Conservation (phyloP, 1,140 invertebrate genomes). For the Drusus annulatus region DNA sequence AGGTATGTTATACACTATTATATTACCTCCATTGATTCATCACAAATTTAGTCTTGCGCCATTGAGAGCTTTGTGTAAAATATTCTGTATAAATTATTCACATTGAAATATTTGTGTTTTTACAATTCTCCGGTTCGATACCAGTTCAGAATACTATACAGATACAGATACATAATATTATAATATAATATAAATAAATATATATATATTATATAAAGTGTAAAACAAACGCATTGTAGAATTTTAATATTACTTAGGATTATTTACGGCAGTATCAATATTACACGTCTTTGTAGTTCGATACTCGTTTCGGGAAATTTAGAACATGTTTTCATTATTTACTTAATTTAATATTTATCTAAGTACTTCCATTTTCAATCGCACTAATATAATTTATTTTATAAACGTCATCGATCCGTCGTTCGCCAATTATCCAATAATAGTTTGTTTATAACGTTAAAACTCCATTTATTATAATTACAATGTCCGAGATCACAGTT, state of each 20-base stretch:
- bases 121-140: slow-evolving; percentile 1
- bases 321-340: slow-evolving; percentile 58
- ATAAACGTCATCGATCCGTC: slow-evolving; percentile 48
- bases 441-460: slow-evolving; percentile 29
- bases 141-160: slow-evolving; percentile 12
- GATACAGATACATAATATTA: slow-evolving; percentile 13
- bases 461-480: slow-evolving; percentile 36
- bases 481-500: slow-evolving; percentile 38
- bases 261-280: slow-evolving; percentile 51
- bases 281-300: slow-evolving; percentile 53
- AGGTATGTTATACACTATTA: not conserved
- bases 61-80: not conserved
- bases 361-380: slow-evolving; percentile 43
- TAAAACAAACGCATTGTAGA: slow-evolving; percentile 49
- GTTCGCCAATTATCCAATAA: slow-evolving; percentile 40
- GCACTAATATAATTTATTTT: slow-evolving; percentile 45
- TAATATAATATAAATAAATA: slow-evolving; percentile 18
- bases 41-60: slow-evolving; percentile 11
- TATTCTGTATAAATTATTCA: slow-evolving; percentile 13
- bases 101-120: slow-evolving; percentile 27
- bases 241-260: slow-evolving; percentile 47
- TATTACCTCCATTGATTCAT: slow-evolving; percentile 7
- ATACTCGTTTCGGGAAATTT: slow-evolving; percentile 54
- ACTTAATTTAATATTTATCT: slow-evolving; percentile 50
- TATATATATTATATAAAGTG: slow-evolving; percentile 36